Conservation (phyloP, 2,888 invertebrate species). For the Melinopterus prodromus region DNA sequence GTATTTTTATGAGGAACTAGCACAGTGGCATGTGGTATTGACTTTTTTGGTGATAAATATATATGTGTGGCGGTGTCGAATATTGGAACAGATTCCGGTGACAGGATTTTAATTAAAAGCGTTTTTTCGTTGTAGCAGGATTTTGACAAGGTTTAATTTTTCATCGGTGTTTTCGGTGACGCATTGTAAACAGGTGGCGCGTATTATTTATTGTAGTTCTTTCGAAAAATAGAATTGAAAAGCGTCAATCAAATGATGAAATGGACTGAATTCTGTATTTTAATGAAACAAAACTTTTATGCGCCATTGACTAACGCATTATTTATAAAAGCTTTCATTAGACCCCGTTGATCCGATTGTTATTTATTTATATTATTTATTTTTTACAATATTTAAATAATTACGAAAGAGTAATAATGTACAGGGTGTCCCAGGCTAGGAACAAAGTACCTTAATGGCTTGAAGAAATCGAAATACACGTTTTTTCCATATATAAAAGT, state of each 20-base stretch:
- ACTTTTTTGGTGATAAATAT: neutral
- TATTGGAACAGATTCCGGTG: neutral
- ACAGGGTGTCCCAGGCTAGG: too few species aligned
- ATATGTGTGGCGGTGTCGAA: neutral
- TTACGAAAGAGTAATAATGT: too few species aligned
- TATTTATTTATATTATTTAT: too few species aligned
- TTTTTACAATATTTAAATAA: too few species aligned
- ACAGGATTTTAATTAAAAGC: neutral
- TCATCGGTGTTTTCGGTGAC: neutral
- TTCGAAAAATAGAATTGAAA: neutral
- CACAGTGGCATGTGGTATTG: neutral
- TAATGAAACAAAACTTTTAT: too few species aligned
- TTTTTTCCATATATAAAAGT: too few species aligned
- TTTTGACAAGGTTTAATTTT: neutral
- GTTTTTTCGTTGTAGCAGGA: neutral
- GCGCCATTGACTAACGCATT: too few species aligned
- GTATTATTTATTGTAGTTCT: neutral
- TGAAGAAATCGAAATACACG: too few species aligned
- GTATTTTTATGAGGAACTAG: neutral
- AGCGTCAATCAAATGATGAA: neutral
- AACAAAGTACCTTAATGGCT: too few species aligned
- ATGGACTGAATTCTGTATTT: too few species aligned
- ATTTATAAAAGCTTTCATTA: too few species aligned
- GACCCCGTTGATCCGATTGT: too few species aligned
- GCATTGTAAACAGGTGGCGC: neutral